Evolutionary conservation across 2,113 vertebrate genomes (phyloP), one percentile per base, ranked within the genome.

Genomic region (Eretmochelys imbricata): DNA sequence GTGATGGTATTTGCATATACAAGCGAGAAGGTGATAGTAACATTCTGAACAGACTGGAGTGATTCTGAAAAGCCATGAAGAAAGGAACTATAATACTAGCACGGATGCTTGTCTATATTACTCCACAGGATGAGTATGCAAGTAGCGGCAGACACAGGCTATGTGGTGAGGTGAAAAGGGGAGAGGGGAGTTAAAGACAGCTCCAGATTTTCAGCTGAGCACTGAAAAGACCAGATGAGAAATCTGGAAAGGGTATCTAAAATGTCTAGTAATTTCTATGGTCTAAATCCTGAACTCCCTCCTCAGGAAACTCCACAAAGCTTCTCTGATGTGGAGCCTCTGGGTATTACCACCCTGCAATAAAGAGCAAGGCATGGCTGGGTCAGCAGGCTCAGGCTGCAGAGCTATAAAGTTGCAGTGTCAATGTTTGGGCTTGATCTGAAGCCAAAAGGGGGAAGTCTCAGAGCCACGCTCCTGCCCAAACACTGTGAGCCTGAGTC

Each of bases 201-300:
- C 42, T 42, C 11, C 80, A 91, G 80, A 55, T 82, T 72, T 76
- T 57, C 13, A 91, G 90, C 69, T 59, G 93, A 86, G 90, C 5
- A 51, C 29, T 95, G 22, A 82, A 92, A 72, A 89, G 93, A 90
- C 76, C 1, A 3, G 29, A 31, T 62, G 29, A 62, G 59, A 62
- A 62, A 62, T 31, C 59, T 35, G 59, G 29, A 62, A 62, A 35
- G 59, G 29, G 29, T 62, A 62, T 31, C 59, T 62, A 62, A 62
- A 62, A 62, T 62, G 27, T 62, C 59, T 62, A 62, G 59, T 62
- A 62, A 62, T 14, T 31, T 62, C 14, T 62, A 62, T 62, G 59
- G 31, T 62, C 59, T 8, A 50, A 82, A 82, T 87, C 84, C 86
- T 89, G 84, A 80, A 62, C 11, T 82, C 62, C 91, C 54, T 82